A percentile compares a stretch with the other conserved stretches of the same genome.
phyloP scores from a whole-genome alignment of 2,797 vertebrate genomes.

The Eidolon dupreanum region DNA sequence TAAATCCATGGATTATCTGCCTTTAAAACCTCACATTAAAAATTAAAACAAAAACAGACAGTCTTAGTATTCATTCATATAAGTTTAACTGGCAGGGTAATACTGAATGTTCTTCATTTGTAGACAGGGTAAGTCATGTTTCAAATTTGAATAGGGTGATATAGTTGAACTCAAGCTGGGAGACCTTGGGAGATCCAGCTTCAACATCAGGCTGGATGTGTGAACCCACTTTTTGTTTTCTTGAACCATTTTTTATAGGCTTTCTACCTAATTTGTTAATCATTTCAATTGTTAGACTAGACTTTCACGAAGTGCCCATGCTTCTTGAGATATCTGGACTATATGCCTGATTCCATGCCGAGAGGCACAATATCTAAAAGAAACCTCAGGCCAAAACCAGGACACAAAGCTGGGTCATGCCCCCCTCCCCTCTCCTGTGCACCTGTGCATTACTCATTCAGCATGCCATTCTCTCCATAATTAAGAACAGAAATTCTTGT shows the following conservation, averaged over 20 bases:
- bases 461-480: constrained; percentile 29
- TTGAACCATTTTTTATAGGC: background rate
- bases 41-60: background rate
- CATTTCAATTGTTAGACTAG: background rate
- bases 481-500: constrained; percentile 48
- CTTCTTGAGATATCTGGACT: background rate
- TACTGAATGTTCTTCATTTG: background rate
- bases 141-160: background rate
- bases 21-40: background rate
- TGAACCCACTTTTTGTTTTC: background rate
- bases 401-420: background rate
- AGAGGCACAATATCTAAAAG: background rate
- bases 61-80: background rate
- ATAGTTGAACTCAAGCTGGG: background rate
- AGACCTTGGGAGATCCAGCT: background rate
- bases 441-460: constrained; percentile 39
- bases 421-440: background rate
- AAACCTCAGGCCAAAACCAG: background rate
- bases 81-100: background rate
- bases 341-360: background rate
- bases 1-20: background rate
- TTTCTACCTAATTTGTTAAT: background rate
- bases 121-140: background rate
- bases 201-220: background rate
- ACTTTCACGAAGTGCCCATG: background rate